Evolutionary conservation across 2,797 vertebrate species (phyloP), one percentile per base, ranked within the genome.

Genomic region (Pseudomugil tenellus): DNA sequence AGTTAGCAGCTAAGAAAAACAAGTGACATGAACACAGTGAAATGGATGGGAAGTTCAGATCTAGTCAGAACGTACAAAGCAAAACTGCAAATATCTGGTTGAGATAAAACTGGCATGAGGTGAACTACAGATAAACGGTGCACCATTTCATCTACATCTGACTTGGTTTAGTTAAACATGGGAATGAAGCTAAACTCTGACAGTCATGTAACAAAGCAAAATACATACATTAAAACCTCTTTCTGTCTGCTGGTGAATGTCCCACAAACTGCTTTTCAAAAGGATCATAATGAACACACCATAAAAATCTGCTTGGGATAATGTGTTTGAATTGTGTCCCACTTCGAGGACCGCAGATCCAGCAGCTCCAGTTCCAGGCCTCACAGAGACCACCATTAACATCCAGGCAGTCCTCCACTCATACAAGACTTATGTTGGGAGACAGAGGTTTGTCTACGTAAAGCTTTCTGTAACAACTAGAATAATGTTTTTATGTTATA

Each of bases 1-100:
- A 79, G 68, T 72, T 72, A 81, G 70, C 73, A 61, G 74, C 87
- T 90, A 88, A 72, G 49, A 75, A 75, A 84, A 84, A 79, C 28
- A 70, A 73, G 72, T 29, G 63, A 74, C 43, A 71, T 63, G 29
- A 82, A 65, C n/a, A 29, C 23, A 34, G 52, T 70, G 62, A 77
- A 39, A 6, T 48, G 43, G 19, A 66, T 16, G 35, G 26, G 57
- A 81, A 59, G 26, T 57, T 25, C 48, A 63, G 76, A 60, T 59
- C 31, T 58, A 64, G 41, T 26, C 56, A 74, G 53, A 71, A 77
- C 19, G 26, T 63, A 51, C 49, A 70, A 39, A 71, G 66, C 46
- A 65, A 69, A 84, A 60, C 55, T 57, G 59, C 41, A 65, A 62
- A 55, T 53, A 13, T 67, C 35, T 28, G 39, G 23, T 7, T 12